Evolutionary conservation across 2,888 invertebrate species (phyloP).

Genomic region (Strigamia maritima): DNA sequence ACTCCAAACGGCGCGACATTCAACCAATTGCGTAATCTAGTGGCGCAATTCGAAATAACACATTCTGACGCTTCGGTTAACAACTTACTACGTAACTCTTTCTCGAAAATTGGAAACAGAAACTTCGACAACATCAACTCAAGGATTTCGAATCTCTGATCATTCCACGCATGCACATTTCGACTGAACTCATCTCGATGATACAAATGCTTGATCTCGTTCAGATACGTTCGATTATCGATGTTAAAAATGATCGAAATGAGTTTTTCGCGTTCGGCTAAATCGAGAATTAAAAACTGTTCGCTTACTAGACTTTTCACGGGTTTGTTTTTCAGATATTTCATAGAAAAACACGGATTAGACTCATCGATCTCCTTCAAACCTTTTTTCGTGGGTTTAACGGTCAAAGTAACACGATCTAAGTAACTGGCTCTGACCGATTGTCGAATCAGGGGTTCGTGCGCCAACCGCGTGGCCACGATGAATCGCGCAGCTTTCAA

Average conservation of each 20-base stretch:
- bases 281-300: slow-evolving; percentile 77
- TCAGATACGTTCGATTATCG: slow-evolving; percentile 62
- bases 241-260: slow-evolving; percentile 46
- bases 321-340: slow-evolving; percentile 89
- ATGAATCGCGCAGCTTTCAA: slow-evolving; percentile 87
- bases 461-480: slow-evolving; percentile 88
- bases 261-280: slow-evolving; percentile 57
- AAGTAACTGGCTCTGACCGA: too few species aligned
- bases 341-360: slow-evolving; percentile 79
- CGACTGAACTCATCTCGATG: slow-evolving; percentile 91
- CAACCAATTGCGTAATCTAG: slow-evolving; percentile 85
- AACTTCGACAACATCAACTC: slow-evolving; percentile 81
- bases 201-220: slow-evolving; percentile 83
- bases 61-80: slow-evolving; percentile 82
- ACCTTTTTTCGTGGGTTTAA: slow-evolving; percentile 84
- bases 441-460: slow-evolving; percentile 83
- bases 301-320: slow-evolving; percentile 83
- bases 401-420: slow-evolving; percentile 80
- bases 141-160: slow-evolving; percentile 78
- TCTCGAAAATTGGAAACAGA: slow-evolving; percentile 81
- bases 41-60: slow-evolving; percentile 76
- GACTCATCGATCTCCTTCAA: slow-evolving; percentile 82
- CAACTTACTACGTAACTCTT: slow-evolving; percentile 76
- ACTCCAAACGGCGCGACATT: slow-evolving; percentile 80
- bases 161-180: slow-evolving; percentile 93